A percentile compares a stretch with the other conserved stretches of the same genome.
Evolutionary conservation across 1,140 invertebrate species (phyloP).

Genomic region (Trypoxylus dichotomus): DNA sequence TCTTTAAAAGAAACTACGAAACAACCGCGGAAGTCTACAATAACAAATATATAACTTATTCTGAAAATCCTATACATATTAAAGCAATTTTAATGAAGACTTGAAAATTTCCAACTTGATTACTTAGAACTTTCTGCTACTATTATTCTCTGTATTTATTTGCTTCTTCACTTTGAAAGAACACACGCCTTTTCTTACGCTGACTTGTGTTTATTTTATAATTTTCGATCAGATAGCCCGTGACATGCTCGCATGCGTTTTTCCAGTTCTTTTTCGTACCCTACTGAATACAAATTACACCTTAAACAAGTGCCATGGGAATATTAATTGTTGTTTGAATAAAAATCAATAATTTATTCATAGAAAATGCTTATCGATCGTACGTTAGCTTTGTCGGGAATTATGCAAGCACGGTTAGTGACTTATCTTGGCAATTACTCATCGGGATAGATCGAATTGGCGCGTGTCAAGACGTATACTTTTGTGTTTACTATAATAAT

Average conservation of each 20-base stretch:
- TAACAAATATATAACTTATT: no score
- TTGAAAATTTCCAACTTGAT: no score
- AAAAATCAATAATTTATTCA: constrained; percentile 24
- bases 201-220: background rate
- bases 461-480: background rate
- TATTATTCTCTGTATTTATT: no score
- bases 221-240: background rate
- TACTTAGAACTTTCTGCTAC: no score
- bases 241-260: background rate
- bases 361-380: constrained; percentile 18
- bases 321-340: constrained; percentile 24
- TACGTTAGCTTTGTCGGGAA: background rate
- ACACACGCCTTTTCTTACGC: background rate
- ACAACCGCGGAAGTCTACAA: no score
- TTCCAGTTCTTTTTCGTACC: background rate
- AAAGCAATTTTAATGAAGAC: no score
- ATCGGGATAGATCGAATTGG: background rate
- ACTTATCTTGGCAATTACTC: constrained; percentile 9
- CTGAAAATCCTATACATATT: no score
- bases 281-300: constrained; percentile 16
- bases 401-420: background rate
- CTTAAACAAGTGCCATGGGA: background rate
- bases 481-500: background rate
- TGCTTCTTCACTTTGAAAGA: background rate
- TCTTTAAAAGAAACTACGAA: no score